Base-by-base conservation (phyloP, 2,113 vertebrate genomes). In the Pelecanoides urinatrix region DNA sequence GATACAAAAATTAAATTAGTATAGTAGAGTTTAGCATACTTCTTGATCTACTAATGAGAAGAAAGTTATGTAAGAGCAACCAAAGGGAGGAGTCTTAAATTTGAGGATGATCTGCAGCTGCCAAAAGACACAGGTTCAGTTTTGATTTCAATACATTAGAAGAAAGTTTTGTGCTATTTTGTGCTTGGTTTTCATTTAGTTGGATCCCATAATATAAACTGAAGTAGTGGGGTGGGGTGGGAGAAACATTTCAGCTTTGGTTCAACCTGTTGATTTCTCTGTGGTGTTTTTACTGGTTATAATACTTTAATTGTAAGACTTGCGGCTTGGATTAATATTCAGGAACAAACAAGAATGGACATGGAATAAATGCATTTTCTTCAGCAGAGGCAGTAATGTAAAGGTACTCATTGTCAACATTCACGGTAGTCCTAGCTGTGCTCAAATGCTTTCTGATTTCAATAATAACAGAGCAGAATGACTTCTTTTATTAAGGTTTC, bases 401-500 rank as follows among this genome's bases (percentile, higher is more conserved):
- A 56, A 65, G 65, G 16, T 89, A 8, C n/a, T 81, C 11, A 7
- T 14, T 8, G 44, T 81, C 61, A 38, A 0, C 59, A 50, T 70
- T 94, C 10, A 1, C 26, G 34, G 13, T 47, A 74, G 53, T 66
- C 53, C 36, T 34, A 56, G 42, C 71, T 95, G 44, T 65, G 47
- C 47, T 75, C 23, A 78, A 42, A 38, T 21, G 18, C 49, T 76
- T 77, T 92, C 27, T 62, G 66, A 59, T 56, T 86, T 72, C 67
- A 44, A 1, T 87, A 52, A 21, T 75, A 91, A 89, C 87, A 63
- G 27, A 88, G 29, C 59, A n/a, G 59, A 67, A 73, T 71, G 2
- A 44, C 42, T 82, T 87, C 15, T 56, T 61, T 34, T 94, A 45
- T 86, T 71, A 86, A 98, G 98, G 97, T 96, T 30, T 98, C 98